Evolutionary conservation across 92 coral and sea anemone species (phyloP).

Genomic region (Anthopleura xanthogrammica): DNA sequence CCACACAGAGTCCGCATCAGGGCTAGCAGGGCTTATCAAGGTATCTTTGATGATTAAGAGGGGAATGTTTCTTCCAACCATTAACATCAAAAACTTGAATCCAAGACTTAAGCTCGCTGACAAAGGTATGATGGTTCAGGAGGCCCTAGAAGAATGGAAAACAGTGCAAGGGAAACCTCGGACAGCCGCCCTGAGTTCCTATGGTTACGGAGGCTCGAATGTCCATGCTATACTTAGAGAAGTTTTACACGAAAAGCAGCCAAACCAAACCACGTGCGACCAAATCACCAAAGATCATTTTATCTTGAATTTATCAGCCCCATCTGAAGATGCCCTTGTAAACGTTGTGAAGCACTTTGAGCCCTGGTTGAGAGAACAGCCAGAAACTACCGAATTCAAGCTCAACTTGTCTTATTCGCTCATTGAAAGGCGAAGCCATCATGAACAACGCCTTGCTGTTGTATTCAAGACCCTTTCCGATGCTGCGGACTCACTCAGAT

Average conservation of each 20-base stretch:
- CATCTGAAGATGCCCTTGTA: slow-evolving; percentile 54
- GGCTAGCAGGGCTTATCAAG: slow-evolving; percentile 78
- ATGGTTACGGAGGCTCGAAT: slow-evolving; percentile 88
- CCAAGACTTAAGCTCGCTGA: slow-evolving; percentile 66
- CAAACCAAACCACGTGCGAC: neutral
- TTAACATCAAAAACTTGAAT: slow-evolving; percentile 52
- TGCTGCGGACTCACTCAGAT: slow-evolving; percentile 47
- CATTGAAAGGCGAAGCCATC: slow-evolving; percentile 72
- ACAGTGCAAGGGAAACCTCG: slow-evolving; percentile 51
- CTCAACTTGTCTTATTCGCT: slow-evolving; percentile 74
- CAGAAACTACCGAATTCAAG: slow-evolving; percentile 32
- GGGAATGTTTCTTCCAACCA: slow-evolving; percentile 61
- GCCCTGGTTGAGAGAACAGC: slow-evolving; percentile 52
- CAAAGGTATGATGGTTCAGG: slow-evolving; percentile 70
- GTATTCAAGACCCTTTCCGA: slow-evolving; percentile 49
- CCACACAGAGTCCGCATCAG: slow-evolving; percentile 84
- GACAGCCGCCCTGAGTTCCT: slow-evolving; percentile 75
- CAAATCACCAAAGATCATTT: neutral
- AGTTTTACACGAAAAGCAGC: neutral
- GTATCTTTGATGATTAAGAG: slow-evolving; percentile 70
- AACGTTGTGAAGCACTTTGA: slow-evolving; percentile 48
- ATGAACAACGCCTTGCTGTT: slow-evolving; percentile 65
- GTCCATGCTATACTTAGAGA: slow-evolving; percentile 73
- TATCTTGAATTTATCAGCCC: slow-evolving; percentile 61
- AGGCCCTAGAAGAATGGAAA: slow-evolving; percentile 56